Conservation (phyloP, 2,888 invertebrate genomes). For the Sarcophaga carnaria region DNA sequence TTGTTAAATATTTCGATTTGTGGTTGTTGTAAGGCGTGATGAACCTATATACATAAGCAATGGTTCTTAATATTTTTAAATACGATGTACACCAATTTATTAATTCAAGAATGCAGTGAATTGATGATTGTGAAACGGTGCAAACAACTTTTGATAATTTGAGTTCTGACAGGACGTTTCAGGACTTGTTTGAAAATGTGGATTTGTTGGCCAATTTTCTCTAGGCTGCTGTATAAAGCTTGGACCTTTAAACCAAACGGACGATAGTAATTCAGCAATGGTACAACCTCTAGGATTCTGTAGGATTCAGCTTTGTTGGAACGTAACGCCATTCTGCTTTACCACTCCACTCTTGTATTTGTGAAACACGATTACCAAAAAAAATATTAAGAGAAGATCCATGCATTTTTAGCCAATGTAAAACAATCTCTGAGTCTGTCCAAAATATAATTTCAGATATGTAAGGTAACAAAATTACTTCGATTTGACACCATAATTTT, state of each 20-base stretch:
- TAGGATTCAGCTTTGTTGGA: conserved; percentile 29
- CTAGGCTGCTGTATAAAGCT: neutral
- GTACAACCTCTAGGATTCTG: conserved; percentile 28
- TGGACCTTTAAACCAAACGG: conserved; percentile 30
- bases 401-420: conserved; percentile 51
- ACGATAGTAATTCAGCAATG: conserved; percentile 4
- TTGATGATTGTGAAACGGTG: neutral
- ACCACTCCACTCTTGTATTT: conserved; percentile 56
- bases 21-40: neutral
- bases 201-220: conserved; percentile 5
- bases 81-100: conserved; percentile 26
- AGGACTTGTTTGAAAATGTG: conserved; percentile 10
- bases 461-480: conserved; percentile 31
- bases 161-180: neutral
- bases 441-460: conserved; percentile 41
- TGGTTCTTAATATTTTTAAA: conserved; percentile 8
- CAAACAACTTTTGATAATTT: neutral
- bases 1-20: neutral
- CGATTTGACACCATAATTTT: conserved; percentile 46
- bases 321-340: conserved; percentile 21
- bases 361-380: conserved; percentile 51
- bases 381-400: conserved; percentile 41
- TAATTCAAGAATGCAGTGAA: neutral
- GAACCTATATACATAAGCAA: conserved; percentile 17
- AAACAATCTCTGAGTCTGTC: conserved; percentile 46